phyloP scores from a whole-genome alignment of 2,888 invertebrate species.

The Idaea dimidiata region DNA sequence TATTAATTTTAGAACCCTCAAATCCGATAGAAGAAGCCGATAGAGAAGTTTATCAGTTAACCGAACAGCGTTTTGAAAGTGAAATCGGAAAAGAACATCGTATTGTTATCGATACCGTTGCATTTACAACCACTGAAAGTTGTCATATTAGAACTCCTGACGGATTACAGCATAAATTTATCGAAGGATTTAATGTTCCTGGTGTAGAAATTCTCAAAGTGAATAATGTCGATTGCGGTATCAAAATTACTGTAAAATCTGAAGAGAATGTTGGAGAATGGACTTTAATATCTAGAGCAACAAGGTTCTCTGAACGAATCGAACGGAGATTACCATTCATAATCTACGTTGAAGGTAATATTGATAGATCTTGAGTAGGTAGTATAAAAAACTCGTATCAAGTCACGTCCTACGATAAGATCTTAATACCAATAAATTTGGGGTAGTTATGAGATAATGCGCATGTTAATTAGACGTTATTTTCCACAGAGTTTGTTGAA shows the following conservation, averaged over 20 bases:
- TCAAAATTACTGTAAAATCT: constrained; percentile 39
- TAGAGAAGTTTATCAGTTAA: constrained; percentile 28
- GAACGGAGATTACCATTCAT: constrained; percentile 55
- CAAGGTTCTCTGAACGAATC: constrained; percentile 26
- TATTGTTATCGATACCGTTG: constrained; percentile 31
- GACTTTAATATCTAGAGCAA: constrained; percentile 53
- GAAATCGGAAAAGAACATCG: constrained; percentile 31
- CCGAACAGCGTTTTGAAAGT: constrained; percentile 20
- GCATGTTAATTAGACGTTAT: constrained; percentile 19
- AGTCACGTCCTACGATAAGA: constrained; percentile 60
- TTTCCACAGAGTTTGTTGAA: constrained; percentile 47
- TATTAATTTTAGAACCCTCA: constrained; percentile 39
- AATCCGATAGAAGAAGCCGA: constrained; percentile 36
- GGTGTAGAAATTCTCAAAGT: constrained; percentile 41
- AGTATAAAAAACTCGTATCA: constrained; percentile 43
- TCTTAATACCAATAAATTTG: constrained; percentile 28
- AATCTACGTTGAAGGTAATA: constrained; percentile 60
- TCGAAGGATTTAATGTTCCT: constrained; percentile 38
- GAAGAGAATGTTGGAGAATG: constrained; percentile 53
- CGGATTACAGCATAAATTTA: constrained; percentile 42
- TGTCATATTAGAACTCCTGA: constrained; percentile 52
- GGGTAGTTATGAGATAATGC: constrained; percentile 31
- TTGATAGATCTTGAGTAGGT: constrained; percentile 32
- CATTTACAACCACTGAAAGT: constrained; percentile 34
- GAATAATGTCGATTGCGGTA: constrained; percentile 43